Evolutionary conservation across 2,888 invertebrate species (phyloP), one percentile per base, ranked within the genome.

Genomic region (Oscheius sp.): DNA sequence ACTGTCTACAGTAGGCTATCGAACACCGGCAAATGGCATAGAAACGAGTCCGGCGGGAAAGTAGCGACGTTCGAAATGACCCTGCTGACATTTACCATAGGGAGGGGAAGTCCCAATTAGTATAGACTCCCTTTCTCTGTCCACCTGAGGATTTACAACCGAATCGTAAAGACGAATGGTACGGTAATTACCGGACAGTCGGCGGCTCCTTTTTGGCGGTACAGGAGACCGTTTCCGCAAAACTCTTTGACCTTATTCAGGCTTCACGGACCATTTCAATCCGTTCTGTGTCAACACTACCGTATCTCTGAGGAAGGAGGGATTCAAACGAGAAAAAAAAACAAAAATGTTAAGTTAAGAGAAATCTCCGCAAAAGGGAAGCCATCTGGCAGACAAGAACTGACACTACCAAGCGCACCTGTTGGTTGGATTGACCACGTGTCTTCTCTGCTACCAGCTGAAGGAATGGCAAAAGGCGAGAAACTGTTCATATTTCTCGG

Each of bases 1-100:
- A 45, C 61, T 61, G 61, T 61, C 61, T 61, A 61, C 61, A 42
- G 61, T 61, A 61, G 61, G 61, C 61, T 61, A 61, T 61, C 61
- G 61, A 57, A 57, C 57, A 20, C 57, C 37, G 57, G 57, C 57
- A 57, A n/a, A 61, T 61, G 61, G 61, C 61, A 61, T 15, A 45
- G 29, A 61, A 61, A 42, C 42, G 45, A 45, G 42, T 61, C 50
- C 27, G 29, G 61, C 61, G 61, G 61, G 55, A 55, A 55, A 55
- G 1, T 52, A 15, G 42, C 42, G 42, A 25, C 48, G 34, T 55
- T 55, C 55, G 55, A 55, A n/a, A 48, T 20, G 48, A 15, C 23
- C 23, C 48, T 48, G 48, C 34, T 55, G 55, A 55, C 55, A 55
- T 55, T 33, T 55, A 34, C 55, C 55, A 25, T 55, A 55, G 42